Base-by-base conservation (phyloP, 53 echinoderm and acorn worm species). In the Paracentrotus lividus region DNA sequence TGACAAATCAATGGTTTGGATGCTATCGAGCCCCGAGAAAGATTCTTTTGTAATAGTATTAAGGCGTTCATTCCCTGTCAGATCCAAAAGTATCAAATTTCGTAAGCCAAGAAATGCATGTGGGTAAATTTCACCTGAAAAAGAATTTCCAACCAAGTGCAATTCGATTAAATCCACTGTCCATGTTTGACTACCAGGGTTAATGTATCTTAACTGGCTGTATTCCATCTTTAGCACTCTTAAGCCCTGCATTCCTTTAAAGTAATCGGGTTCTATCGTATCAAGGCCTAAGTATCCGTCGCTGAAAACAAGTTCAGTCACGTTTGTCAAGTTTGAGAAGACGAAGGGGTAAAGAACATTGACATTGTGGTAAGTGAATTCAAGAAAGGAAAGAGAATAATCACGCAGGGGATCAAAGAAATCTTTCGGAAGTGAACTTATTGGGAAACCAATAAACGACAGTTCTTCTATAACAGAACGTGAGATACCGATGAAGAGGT, bases 81-180 rank as follows among this genome's bases (percentile, higher is more conserved):
- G 27, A 18, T 81, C 81, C 18, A 81, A 81, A 12, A 81, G 47
- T 4, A 27, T 81, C 81, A 81, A 81, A 26, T 47, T 81, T n/a
- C 16, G n/a, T 45, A 81, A 27, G 47, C 81, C 81, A 4, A 32
- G n/a, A 47, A 81, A 81, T 45, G 81, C 47, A 49, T 81, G 3
- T 27, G 81, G 81, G 47, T n/a, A 8, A n/a, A 81, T 81, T 47
- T 47, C 47, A n/a, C n/a, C n/a, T 23, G 10, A 8, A 10, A 81
- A 26, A 32, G 8, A 4, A 45, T 81, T 81, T 1, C 81, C 81
- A 81, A 47, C 44, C 4, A 81, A 47, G 27, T 81, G 81, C 26
- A 81, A 26, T 81, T 81, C 47, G 2, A 47, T 12, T 47, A 81
- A 26, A 81, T 81, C 81, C 26, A 81, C 49, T 0, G 44, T 81